These are phyloP conservation scores for Nephrotoma appendiculata DNA, from an alignment of 2,888 invertebrate species.

Conservation along the genomic window DNA sequence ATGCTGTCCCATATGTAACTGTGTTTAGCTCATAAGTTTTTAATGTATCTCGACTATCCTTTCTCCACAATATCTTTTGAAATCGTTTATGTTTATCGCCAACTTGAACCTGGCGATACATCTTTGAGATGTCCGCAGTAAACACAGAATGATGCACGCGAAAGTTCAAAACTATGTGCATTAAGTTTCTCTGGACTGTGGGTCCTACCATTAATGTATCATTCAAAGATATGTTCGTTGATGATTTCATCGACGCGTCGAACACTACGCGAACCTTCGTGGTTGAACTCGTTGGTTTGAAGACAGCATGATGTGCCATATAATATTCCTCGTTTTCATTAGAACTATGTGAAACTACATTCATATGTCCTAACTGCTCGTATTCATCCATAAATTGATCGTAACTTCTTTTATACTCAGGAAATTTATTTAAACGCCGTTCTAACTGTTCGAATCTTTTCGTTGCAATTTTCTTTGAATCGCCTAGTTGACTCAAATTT, in stretches of 20 bases:
- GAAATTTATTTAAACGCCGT: no score
- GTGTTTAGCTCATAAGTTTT: no score
- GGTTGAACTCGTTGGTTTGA: neutral
- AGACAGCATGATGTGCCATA: no score
- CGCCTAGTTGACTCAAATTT: neutral
- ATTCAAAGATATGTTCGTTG: neutral
- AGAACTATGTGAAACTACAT: no score
- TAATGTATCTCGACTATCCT: no score
- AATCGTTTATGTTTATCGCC: neutral
- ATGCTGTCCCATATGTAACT: no score
- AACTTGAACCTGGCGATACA: neutral
- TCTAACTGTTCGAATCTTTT: no score
- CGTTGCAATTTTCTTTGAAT: neutral
- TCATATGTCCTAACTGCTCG: no score
- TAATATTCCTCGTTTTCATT: no score
- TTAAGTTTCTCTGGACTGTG: neutral
- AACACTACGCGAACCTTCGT: neutral
- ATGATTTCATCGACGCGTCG: neutral
- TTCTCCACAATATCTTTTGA: neutral
- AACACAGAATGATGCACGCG: neutral
- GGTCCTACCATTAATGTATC: neutral
- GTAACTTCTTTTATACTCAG: no score
- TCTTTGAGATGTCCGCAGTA: neutral
- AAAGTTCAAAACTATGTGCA: neutral
- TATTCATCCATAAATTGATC: no score